Conservation (phyloP, 1,140 invertebrate genomes). For the Drosophila miranda region DNA sequence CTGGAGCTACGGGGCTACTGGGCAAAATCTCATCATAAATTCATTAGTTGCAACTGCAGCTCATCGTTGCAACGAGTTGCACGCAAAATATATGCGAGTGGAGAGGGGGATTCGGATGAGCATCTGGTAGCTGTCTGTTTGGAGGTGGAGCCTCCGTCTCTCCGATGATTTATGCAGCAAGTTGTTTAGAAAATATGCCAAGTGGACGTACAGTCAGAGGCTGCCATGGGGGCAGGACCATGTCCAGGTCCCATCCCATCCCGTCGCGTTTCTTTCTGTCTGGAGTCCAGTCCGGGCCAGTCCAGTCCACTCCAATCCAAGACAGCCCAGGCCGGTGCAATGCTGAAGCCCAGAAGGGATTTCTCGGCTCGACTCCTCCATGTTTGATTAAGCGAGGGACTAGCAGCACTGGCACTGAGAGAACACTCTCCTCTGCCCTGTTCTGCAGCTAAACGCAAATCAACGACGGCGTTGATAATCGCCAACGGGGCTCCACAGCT, state of each 20-base stretch:
- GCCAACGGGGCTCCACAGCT: conserved; percentile 42
- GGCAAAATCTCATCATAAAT: conserved; percentile 79
- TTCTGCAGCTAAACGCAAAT: conserved; percentile 66
- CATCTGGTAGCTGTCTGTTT: conserved; percentile 63
- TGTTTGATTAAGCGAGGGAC: conserved; percentile 72
- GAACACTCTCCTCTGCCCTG: conserved; percentile 1
- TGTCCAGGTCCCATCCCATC: neutral
- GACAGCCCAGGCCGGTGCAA: too few species aligned
- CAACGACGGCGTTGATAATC: conserved; percentile 76
- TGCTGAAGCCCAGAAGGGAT: conserved; percentile 71
- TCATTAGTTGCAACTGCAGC: conserved; percentile 69
- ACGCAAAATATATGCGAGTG: conserved; percentile 56
- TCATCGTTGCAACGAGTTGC: conserved; percentile 32
- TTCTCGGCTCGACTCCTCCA: conserved; percentile 54
- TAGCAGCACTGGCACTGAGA: conserved; percentile 16
- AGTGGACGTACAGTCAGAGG: conserved; percentile 20
- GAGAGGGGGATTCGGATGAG: conserved; percentile 9
- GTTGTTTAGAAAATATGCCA: conserved; percentile 80
- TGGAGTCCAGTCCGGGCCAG: too few species aligned
- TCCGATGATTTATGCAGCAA: conserved; percentile 73
- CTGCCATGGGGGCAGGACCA: neutral
- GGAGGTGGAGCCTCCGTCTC: conserved; percentile 54
- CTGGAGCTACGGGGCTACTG: conserved; percentile 58
- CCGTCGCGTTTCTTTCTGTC: neutral
- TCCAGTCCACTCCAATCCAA: too few species aligned